Conservation (phyloP, 2,888 invertebrate genomes). For the Epinotia nisella region DNA sequence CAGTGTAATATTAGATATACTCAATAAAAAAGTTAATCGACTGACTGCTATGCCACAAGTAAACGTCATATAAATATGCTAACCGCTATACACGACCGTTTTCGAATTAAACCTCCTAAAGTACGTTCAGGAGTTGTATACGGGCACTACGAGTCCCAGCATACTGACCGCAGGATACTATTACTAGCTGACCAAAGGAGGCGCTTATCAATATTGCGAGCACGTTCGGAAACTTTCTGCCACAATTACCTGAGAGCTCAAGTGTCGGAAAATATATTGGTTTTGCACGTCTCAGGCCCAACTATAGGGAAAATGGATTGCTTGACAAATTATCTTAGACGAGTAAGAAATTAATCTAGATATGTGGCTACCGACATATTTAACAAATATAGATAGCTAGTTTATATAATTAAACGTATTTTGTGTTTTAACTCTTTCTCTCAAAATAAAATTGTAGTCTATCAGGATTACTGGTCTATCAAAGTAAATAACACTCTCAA, state of each 20-base stretch:
- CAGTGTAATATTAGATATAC: too few relatives aligned
- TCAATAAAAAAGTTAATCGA: background rate
- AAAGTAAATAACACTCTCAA: background rate
- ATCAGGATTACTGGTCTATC: background rate
- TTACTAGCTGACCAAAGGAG: slow-evolving; percentile 47
- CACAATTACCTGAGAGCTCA: slow-evolving; percentile 85
- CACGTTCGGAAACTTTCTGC: slow-evolving; percentile 82
- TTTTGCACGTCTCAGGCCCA: slow-evolving; percentile 73
- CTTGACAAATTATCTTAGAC: slow-evolving; percentile 56
- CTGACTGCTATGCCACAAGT: background rate
- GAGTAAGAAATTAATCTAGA: slow-evolving; percentile 5
- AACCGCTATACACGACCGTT: slow-evolving; percentile 24
- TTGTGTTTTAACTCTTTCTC: too few relatives aligned
- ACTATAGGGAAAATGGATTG: slow-evolving; percentile 70
- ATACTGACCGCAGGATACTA: slow-evolving; percentile 40
- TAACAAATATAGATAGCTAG: background rate
- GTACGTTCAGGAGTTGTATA: slow-evolving; percentile 36
- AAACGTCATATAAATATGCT: slow-evolving; percentile 18
- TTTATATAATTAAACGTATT: background rate
- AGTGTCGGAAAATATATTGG: slow-evolving; percentile 84
- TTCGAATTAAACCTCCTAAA: slow-evolving; percentile 25
- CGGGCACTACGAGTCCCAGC: slow-evolving; percentile 26
- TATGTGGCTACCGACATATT: background rate
- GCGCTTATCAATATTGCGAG: slow-evolving; percentile 76
- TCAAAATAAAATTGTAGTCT: background rate